Evolutionary conservation across 1,140 invertebrate species (phyloP), one percentile per base, ranked within the genome.

Genomic region (Drosophila pandora): DNA sequence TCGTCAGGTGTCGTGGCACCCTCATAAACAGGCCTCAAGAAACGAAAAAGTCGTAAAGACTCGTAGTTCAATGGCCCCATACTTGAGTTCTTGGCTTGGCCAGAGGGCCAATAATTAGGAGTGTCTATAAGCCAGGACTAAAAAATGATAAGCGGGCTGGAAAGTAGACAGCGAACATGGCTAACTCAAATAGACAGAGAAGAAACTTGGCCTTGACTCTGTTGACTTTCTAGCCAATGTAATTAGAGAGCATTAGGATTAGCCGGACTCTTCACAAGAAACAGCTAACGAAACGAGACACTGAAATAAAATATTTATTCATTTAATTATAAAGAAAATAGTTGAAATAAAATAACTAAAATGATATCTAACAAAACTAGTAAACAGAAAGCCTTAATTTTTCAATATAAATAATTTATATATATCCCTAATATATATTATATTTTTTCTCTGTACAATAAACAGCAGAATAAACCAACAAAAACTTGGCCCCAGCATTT

Each of bases 241-340:
- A 87, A 87, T 87, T 88, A 87, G 83, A 88, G 76, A 79, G 83
- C 79, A 82, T 87, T 88, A 79, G 79, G 83, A 83, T 87, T 87
- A 87, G 60, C 54, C 81, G 53, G 61, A 80, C 63, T 74, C 50
- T 61, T 45, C 76, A 47, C 43, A 67, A 76, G 45, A 30, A 60
- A 34, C 13, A 53, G 68, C 81, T 77, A 81, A 77, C 72, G 57
- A 69, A 69, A 9, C 21, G 21, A n/a, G 4, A n/a, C 47, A 67
- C 47, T 25, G 7, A 13, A 25, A 67, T 25, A 63, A 48, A 50
- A 28, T 12, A 4, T 7, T 17, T 28, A 49, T 9, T 39, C 1
- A 17, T 17, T 17, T 17, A 1, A 23, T 25, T 0, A 13, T 0
- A 41, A 22, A 1, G 17, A 2, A 9, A 21, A 45, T 22, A 17